These are phyloP conservation scores for Prosapia bicincta DNA, from an alignment of 2,888 invertebrate genomes.

Conservation along the genomic window DNA sequence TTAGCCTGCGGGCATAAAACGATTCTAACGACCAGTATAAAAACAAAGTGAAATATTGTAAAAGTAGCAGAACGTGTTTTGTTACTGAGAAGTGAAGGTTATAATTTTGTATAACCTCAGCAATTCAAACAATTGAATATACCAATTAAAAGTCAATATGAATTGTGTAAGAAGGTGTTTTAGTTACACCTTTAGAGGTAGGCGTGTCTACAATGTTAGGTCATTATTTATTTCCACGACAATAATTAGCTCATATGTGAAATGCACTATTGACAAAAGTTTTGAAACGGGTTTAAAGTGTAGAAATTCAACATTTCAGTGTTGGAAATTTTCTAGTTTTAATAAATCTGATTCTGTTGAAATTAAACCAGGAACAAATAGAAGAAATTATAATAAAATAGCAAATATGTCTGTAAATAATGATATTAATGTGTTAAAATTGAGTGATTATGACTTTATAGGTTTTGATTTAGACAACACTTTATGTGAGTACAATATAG, in stretches of 20 bases:
- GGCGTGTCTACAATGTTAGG: not conserved
- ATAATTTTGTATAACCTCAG: too few relatives aligned
- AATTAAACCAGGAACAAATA: too few relatives aligned
- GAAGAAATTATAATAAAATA: not conserved
- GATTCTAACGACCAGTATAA: too few relatives aligned
- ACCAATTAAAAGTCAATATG: not conserved
- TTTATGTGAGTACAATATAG: constrained; percentile 64
- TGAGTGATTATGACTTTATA: constrained; percentile 61
- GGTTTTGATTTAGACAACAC: constrained; percentile 79
- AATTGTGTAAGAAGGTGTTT: not conserved
- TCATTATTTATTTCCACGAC: not conserved
- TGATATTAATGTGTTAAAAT: constrained; percentile 44
- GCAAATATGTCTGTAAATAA: not conserved
- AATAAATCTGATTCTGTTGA: not conserved
- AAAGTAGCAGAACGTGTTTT: too few relatives aligned
- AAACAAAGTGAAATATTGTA: too few relatives aligned
- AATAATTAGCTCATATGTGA: not conserved
- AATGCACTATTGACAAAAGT: not conserved
- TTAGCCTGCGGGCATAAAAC: too few relatives aligned
- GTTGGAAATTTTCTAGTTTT: not conserved
- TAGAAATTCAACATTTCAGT: not conserved
- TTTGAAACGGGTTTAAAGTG: not conserved
- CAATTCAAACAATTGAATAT: too few relatives aligned
- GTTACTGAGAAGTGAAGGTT: too few relatives aligned
- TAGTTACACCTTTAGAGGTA: not conserved